Evolutionary conservation across 37 sponge, comb jelly and placozoan species (phyloP), one percentile per base, ranked within the genome.

Genomic region (Beroe forskalii): DNA sequence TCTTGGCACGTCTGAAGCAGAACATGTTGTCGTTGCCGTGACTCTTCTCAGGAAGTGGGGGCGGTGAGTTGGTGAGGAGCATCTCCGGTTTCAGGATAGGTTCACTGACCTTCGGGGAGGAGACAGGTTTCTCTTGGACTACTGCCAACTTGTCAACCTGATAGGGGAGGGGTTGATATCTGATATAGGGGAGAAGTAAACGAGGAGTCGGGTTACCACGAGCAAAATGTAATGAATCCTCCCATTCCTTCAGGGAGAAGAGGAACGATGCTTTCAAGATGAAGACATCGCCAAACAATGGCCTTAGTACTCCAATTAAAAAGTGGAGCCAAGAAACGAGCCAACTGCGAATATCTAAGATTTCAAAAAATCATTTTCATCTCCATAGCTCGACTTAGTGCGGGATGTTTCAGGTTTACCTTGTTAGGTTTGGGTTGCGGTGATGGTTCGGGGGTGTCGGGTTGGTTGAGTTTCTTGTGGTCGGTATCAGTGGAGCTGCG

Each of bases 1-100:
- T 80, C 55, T 80, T 80, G 55, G 86, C 86, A 0, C 86, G 86
- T 44, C 86, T 41, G 55, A 80, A 80, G 86, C 86, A 80, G 86
- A 80, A 80, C 86, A 80, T 80, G 27, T 80, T 80, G 42, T 80
- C 86, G 35, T 80, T 80, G 9, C 86, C 86, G 30, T 80, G 86
- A 23, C 86, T 80, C 55, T 80, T 80, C 27, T 80, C 86, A 25
- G 86, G 86, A 17, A 80, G 86, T 14, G 86, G 86, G 4, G 86
- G 86, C 4, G 86, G 86, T 42, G 86, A 80, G 86, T 80, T 80
- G 2, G 86, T 80, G 38, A 80, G 86, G 37, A 80, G 40, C 55
- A 80, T 41, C 86, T 80, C 86, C 4, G 86, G 86, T 42, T 80
- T 80, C 12, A 80, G 28, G 0, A 24, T 2, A 22, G 35, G 35